Evolutionary conservation across 2,888 invertebrate genomes (phyloP).

Genomic region (Habrosyne pyritoides): DNA sequence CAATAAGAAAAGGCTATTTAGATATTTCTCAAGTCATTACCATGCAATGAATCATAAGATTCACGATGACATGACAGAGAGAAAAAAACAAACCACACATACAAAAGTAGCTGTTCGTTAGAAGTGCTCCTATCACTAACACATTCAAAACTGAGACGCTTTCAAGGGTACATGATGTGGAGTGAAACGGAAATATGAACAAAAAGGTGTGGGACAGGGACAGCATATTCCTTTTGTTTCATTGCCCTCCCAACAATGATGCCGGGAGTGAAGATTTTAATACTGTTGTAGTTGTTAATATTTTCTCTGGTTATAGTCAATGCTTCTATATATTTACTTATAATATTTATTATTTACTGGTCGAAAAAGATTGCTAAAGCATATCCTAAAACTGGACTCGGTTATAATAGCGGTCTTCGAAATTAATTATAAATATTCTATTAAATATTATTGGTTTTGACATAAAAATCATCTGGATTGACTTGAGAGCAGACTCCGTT

Average conservation of each 20-base stretch:
- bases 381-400: not conserved
- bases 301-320: constrained; percentile 44
- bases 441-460: too few species aligned
- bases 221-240: constrained; percentile 72
- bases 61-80: constrained; percentile 30
- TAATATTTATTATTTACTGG: not conserved
- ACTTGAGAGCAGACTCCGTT: too few species aligned
- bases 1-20: constrained; percentile 5
- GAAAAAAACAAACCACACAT: constrained; percentile 48
- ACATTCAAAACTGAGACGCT: constrained; percentile 65
- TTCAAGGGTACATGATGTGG: constrained; percentile 70
- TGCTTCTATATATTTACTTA: constrained; percentile 15
- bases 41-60: constrained; percentile 21
- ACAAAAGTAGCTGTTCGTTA: constrained; percentile 31
- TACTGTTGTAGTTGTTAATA: constrained; percentile 73
- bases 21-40: constrained; percentile 9
- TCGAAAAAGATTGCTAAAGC: not conserved
- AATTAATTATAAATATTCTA: too few species aligned
- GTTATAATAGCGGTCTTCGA: too few species aligned
- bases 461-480: too few species aligned
- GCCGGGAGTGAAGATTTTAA: constrained; percentile 70
- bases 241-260: constrained; percentile 74
- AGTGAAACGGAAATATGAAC: constrained; percentile 63
- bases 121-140: constrained; percentile 59
- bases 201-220: constrained; percentile 53